Base-by-base conservation (phyloP, 2,888 invertebrate species). In the Trachelus tabidus region DNA sequence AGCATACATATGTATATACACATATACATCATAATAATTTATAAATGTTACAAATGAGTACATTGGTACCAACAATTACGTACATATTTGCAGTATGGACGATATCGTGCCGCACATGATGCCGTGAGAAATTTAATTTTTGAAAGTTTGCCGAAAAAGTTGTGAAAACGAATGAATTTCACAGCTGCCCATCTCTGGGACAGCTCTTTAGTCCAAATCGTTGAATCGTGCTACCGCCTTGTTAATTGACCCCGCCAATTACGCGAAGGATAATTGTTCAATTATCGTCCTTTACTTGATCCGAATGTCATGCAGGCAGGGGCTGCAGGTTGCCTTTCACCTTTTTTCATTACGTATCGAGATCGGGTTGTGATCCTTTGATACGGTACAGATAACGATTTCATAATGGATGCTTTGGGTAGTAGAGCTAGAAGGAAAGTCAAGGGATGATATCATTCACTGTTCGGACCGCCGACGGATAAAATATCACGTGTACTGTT, bases 401-500 rank as follows among this genome's bases (percentile, higher is more conserved):
- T 56, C 23, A 56, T 56, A 56, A 56, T 56, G 56, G 56, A 56
- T 56, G 23, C 56, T 56, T 23, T 23, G 56, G 56, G 9, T 23
- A 23, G 56, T 56, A 23, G 56, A 56, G 6, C 23, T 56, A 56
- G 56, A 56, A 56, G 0, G 23, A 56, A 15, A 56, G 56, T 56
- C 23, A 56, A 56, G 9, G 56, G 56, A 56, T 9, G 9, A 23
- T 56, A 56, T 23, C 56, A 23, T 2, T 56, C 23, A 2, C 56
- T 56, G 9, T 23, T 56, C 56, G 23, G 56, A 56, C 56, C 23
- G 56, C 56, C 75, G 81, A 80, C 82, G 81, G 79, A 80, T 82
- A 81, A 82, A 82, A 76, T 77, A 77, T 79, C 80, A 76, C 76
- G 73, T 73, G 56, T 56, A 77, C 79, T 75, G 78, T 82, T 82